Evolutionary conservation across 2,797 vertebrate genomes (phyloP).

Genomic region (Parauchenoglanis punctatus): DNA sequence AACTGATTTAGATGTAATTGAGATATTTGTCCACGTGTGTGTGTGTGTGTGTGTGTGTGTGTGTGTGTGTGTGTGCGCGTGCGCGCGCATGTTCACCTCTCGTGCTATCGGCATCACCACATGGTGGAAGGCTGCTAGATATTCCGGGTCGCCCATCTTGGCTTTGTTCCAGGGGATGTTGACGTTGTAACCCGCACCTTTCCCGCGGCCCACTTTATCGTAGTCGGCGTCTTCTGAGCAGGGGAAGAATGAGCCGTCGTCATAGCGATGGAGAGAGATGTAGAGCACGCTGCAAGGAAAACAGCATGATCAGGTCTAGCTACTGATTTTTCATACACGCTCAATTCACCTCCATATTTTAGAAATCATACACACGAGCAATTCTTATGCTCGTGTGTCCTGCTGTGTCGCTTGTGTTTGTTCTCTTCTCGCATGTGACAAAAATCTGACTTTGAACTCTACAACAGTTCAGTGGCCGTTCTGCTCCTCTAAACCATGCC

Average conservation of each 20-base stretch:
- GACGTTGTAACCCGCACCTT: constrained; percentile 83
- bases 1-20: not conserved
- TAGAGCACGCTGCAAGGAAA: constrained; percentile 80
- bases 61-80: not conserved
- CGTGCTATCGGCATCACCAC: constrained; percentile 86
- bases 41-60: not conserved
- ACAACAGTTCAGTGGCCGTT: not conserved
- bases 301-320: not conserved
- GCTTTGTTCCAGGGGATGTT: constrained; percentile 86
- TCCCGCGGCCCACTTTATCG: constrained; percentile 72
- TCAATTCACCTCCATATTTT: not conserved
- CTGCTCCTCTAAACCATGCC: not conserved
- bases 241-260: constrained; percentile 86
- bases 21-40: not conserved
- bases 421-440: no score
- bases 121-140: constrained; percentile 83
- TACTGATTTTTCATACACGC: not conserved
- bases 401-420: no score
- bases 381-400: no score
- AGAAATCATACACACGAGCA: not conserved
- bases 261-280: constrained; percentile 88
- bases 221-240: constrained; percentile 78
- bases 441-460: not conserved
- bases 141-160: constrained; percentile 84
- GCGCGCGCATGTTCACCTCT: constrained; percentile 73